phyloP scores from a whole-genome alignment of 2,797 vertebrate species.

The Smutsia temminckii region DNA sequence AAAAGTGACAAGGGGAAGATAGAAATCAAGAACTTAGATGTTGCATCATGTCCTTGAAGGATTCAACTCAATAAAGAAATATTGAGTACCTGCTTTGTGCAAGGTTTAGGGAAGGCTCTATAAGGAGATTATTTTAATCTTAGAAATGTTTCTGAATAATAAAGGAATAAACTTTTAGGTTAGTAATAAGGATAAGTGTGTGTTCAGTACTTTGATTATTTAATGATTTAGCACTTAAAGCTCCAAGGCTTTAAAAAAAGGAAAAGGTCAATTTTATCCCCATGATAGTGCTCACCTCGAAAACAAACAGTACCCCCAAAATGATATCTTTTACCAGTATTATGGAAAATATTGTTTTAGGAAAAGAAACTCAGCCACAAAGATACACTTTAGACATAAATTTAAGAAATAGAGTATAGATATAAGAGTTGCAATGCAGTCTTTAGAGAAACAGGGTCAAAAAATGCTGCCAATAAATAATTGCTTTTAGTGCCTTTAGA shows the following conservation, averaged over 20 bases:
- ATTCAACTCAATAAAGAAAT: neutral
- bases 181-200: neutral
- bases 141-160: neutral
- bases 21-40: neutral
- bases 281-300: neutral
- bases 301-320: neutral
- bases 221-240: constrained; percentile 14
- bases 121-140: neutral
- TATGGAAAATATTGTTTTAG: neutral
- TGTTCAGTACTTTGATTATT: neutral
- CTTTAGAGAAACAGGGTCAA: neutral
- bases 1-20: neutral
- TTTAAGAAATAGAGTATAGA: neutral
- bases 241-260: neutral
- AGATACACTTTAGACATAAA: neutral
- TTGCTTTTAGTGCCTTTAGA: neutral
- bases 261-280: neutral
- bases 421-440: neutral
- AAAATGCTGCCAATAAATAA: neutral
- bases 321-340: neutral
- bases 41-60: neutral
- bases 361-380: neutral
- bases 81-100: neutral
- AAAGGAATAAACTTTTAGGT: neutral
- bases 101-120: neutral